Evolutionary conservation across 2,888 invertebrate species (phyloP).

Genomic region (Eristalinus aeneus): DNA sequence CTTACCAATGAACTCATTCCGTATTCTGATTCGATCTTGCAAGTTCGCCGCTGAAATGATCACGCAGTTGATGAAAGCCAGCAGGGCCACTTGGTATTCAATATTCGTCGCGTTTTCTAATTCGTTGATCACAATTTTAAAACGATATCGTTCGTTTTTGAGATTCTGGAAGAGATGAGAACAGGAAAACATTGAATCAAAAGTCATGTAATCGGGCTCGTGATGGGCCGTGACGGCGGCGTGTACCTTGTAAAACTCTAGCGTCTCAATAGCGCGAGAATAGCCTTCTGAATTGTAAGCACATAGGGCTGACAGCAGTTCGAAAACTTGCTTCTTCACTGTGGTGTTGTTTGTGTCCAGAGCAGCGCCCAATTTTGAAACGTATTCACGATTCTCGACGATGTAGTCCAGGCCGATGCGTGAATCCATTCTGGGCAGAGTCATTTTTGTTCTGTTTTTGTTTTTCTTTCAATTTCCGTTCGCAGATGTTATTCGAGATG

Average conservation of each 20-base stretch:
- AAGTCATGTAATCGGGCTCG: conserved; percentile 36
- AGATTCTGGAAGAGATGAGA: conserved; percentile 84
- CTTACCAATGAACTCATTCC: conserved; percentile 97
- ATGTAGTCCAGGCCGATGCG: conserved; percentile 96
- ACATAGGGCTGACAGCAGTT: conserved; percentile 95
- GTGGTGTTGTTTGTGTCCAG: conserved; percentile 94
- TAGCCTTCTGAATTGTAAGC: conserved; percentile 96
- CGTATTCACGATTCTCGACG: conserved; percentile 95
- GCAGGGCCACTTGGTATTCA: conserved; percentile 94
- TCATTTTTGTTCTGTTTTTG: conserved; percentile 33
- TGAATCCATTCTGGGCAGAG: conserved; percentile 87
- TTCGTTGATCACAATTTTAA: conserved; percentile 93
- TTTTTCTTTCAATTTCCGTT: conserved; percentile 18
- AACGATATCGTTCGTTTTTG: conserved; percentile 93
- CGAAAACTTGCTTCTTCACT: conserved; percentile 98
- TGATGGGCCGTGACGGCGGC: conserved; percentile 9
- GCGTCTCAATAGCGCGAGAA: conserved; percentile 91
- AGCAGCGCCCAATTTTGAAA: conserved; percentile 94
- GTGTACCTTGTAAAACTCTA: conserved; percentile 94
- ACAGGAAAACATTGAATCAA: conserved; percentile 15
- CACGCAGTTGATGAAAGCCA: conserved; percentile 97
- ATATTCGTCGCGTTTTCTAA: conserved; percentile 88
- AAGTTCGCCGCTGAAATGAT: conserved; percentile 94
- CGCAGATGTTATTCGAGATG: not conserved
- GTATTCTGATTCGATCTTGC: conserved; percentile 91